Evolutionary conservation across 2,888 invertebrate species (phyloP).

Genomic region (Leptopilina myrica): DNA sequence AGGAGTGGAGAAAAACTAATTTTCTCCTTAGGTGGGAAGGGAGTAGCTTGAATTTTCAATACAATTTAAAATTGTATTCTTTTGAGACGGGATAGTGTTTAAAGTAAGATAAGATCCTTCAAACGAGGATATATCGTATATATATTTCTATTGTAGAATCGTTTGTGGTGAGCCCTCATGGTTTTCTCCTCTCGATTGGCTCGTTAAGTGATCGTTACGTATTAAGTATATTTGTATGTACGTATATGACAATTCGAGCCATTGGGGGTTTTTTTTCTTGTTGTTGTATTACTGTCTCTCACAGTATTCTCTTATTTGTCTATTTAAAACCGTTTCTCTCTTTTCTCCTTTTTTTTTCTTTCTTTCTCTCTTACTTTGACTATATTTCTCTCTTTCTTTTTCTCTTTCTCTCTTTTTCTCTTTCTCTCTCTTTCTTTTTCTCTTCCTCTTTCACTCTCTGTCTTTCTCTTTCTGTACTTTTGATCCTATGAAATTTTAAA

Average conservation of each 20-base stretch:
- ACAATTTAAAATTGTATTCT: background rate
- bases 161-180: conserved; percentile 42
- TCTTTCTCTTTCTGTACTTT: background rate
- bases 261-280: conserved; percentile 2
- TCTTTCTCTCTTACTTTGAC: no score
- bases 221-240: conserved; percentile 29
- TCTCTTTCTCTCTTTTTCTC: no score
- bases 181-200: conserved; percentile 41
- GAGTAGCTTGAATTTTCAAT: background rate
- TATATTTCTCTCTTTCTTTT: no score
- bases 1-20: no score
- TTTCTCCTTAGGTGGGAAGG: no score
- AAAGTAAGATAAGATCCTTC: conserved; percentile 24
- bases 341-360: no score
- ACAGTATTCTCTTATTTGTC: conserved; percentile 28
- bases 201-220: conserved; percentile 46
- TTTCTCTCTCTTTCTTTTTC: no score
- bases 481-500: conserved; percentile 38
- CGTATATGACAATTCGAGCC: background rate
- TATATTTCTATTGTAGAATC: conserved; percentile 38
- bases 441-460: no score
- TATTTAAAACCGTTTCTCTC: background rate
- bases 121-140: background rate
- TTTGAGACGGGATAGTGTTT: conserved; percentile 16
- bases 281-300: background rate